These are phyloP conservation scores for Drosophila dunni DNA, from an alignment of 1,140 invertebrate species.

Conservation along the genomic window DNA sequence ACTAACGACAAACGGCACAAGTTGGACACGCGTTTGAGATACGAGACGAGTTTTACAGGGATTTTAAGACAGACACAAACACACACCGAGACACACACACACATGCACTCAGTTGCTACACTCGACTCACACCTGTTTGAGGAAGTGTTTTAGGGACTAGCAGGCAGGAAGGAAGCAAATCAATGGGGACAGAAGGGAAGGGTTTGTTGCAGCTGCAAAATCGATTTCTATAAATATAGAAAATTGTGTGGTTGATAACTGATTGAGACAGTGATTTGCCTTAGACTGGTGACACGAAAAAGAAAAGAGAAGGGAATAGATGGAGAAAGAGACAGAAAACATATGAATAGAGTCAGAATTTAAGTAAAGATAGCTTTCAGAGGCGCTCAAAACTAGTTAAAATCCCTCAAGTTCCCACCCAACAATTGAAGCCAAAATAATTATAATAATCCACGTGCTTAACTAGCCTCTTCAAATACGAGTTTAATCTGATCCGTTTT, in stretches of 20 bases:
- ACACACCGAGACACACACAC: too few species aligned
- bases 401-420: too few species aligned
- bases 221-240: not conserved
- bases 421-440: not conserved
- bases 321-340: not conserved
- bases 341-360: too few species aligned
- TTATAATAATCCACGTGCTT: slow-evolving; percentile 19
- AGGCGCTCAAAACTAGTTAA: too few species aligned
- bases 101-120: too few species aligned
- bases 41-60: slow-evolving; percentile 28
- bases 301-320: not conserved
- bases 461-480: slow-evolving; percentile 12
- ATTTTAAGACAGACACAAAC: not conserved
- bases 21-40: slow-evolving; percentile 73
- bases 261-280: not conserved
- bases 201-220: slow-evolving; percentile 6
- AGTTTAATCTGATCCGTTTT: slow-evolving; percentile 14
- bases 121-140: slow-evolving; percentile 11
- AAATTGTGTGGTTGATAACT: not conserved
- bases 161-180: slow-evolving; percentile 1
- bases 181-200: not conserved
- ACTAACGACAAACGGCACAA: slow-evolving; percentile 71
- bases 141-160: not conserved
- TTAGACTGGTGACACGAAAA: not conserved
- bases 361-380: too few species aligned